These are phyloP conservation scores for Athalia rosae DNA, from an alignment of 2,888 invertebrate species.

Conservation along the genomic window DNA sequence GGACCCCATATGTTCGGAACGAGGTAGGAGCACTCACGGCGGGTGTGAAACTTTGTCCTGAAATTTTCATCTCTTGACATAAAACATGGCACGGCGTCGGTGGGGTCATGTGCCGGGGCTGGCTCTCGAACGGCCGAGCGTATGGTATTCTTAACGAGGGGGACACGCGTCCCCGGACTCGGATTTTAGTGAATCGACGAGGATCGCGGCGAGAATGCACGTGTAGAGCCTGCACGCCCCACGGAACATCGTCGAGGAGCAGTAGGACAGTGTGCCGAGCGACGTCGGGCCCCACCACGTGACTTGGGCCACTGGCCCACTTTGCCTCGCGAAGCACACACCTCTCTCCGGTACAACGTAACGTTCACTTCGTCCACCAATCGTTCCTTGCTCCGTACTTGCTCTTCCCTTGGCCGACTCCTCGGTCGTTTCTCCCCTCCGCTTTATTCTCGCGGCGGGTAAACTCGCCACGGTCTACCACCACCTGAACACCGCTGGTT, in stretches of 20 bases:
- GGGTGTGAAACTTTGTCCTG: background rate
- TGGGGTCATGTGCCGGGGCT: no score
- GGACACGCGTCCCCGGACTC: background rate
- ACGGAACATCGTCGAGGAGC: conserved; percentile 57
- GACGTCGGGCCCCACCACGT: conserved; percentile 68
- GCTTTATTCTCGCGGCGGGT: conserved; percentile 24
- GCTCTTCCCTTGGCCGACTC: conserved; percentile 20
- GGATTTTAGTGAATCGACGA: conserved; percentile 35
- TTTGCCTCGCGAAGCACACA: conserved; percentile 48
- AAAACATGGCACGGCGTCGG: no score
- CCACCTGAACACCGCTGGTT: conserved; percentile 59
- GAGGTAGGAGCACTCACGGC: background rate
- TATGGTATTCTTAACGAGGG: no score
- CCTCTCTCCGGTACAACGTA: background rate
- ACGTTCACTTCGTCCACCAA: conserved; percentile 37
- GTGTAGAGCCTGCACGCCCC: conserved; percentile 2
- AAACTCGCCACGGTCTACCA: conserved; percentile 50
- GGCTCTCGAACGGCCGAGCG: no score
- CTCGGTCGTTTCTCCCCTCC: conserved; percentile 10
- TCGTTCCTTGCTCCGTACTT: conserved; percentile 21
- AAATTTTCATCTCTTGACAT: background rate
- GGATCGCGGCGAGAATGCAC: conserved; percentile 12
- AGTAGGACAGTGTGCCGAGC: conserved; percentile 73
- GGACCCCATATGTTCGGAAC: conserved; percentile 17
- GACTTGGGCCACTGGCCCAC: conserved; percentile 55